phyloP scores from a whole-genome alignment of 2,113 vertebrate genomes.

The Dissostichus mawsoni region DNA sequence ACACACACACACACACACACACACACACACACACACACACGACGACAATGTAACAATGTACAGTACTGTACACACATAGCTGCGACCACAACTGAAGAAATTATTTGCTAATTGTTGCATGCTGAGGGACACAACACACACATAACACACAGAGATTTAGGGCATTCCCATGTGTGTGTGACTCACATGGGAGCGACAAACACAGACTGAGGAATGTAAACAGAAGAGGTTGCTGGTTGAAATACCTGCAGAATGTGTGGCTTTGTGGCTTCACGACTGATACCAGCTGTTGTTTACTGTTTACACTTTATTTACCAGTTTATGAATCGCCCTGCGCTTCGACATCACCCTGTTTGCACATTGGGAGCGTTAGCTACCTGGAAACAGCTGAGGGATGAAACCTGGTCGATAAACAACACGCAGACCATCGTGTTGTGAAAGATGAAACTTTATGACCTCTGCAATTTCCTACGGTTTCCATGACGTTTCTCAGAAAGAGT shows the following conservation, averaged over 20 bases:
- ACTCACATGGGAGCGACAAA: conserved; percentile 61
- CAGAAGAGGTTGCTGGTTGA: conserved; percentile 59
- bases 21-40: conserved; percentile 27
- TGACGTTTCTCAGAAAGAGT: background rate
- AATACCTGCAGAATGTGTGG: conserved; percentile 48
- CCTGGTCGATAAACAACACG: conserved; percentile 15
- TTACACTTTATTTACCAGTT: conserved; percentile 20
- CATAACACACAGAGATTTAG: conserved; percentile 14
- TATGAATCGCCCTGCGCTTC: background rate
- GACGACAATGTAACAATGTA: background rate
- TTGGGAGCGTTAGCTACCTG: background rate
- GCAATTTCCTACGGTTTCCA: background rate
- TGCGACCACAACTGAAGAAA: conserved; percentile 50
- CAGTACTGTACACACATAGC: conserved; percentile 22
- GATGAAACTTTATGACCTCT: too few relatives aligned
- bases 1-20: conserved; percentile 17
- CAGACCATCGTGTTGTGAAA: background rate
- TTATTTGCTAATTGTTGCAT: conserved; percentile 47
- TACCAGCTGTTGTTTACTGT: conserved; percentile 38
- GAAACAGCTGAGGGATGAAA: conserved; percentile 7
- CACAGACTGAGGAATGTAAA: conserved; percentile 71
- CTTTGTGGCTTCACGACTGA: conserved; percentile 20
- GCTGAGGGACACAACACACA: conserved; percentile 11
- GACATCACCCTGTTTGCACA: conserved; percentile 20
- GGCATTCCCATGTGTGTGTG: conserved; percentile 51